Base-by-base conservation (phyloP, 2,888 invertebrate genomes). In the Philaethria dido region DNA sequence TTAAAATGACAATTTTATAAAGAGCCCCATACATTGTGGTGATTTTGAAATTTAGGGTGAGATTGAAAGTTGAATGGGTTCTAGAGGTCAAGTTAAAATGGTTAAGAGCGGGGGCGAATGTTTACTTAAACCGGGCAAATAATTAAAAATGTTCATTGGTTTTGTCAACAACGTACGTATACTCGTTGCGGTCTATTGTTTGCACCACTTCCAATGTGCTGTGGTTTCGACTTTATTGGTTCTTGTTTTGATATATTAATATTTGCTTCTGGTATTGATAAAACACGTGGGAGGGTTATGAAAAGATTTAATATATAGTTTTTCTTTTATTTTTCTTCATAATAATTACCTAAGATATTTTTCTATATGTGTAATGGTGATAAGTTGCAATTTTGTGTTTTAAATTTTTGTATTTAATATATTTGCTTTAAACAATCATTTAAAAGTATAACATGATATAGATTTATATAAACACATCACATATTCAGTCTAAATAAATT, bases 111-210 rank as follows among this genome's bases (percentile, higher is more conserved):
- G 73, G 83, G 88, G 89, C 88, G 86, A 85, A 85, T 91, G 90
- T 91, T 91, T 89, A 88, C 88, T 73, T 80, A 81, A 85, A 83
- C 84, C 77, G 80, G 81, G 87, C 88, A 91, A 91, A 92, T 92
- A 90, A 92, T 92, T 90, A 92, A 87, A 89, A 90, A 84, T 88
- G 89, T 90, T 90, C 90, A 92, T 86, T 90, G 90, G 89, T 88
- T 89, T 87, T 88, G 92, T 89, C 88, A 91, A 92, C 87, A 89
- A 81, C 82, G 78, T 80, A 79, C 80, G 80, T 78, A 75, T 75
- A n/a, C n/a, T n/a, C n/a, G n/a, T n/a, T 79, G 86, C 84, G 86
- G 79, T 76, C 78, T 72, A 82, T 86, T 89, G 89, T 89, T 88
- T 88, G 85, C 78, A 52, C 61, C 55, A 62, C 78, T 81, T 80